phyloP scores from a whole-genome alignment of 2,113 vertebrate species.

The Spheniscus mendiculus region DNA sequence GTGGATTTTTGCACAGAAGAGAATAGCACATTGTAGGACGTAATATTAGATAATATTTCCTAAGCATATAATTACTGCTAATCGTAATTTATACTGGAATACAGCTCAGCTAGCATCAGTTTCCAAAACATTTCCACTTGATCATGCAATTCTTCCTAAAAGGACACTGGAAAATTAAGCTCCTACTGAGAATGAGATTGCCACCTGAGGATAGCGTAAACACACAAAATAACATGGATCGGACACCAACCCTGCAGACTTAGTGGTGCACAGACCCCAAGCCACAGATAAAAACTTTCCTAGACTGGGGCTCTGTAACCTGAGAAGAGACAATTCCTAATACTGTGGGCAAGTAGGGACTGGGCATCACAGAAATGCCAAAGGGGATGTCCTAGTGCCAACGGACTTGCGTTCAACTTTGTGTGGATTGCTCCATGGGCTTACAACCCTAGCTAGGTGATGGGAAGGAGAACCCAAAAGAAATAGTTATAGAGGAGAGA shows the following conservation, averaged over 20 bases:
- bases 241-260: neutral
- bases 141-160: neutral
- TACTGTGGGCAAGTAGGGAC: neutral
- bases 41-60: neutral
- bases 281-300: neutral
- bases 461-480: neutral
- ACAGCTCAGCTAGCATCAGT: neutral
- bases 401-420: neutral
- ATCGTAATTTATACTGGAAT: neutral
- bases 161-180: neutral
- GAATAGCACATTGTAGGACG: neutral
- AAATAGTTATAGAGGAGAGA: neutral
- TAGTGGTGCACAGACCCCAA: neutral
- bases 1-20: neutral
- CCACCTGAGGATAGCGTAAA: neutral
- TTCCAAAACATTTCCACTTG: neutral
- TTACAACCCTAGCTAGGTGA: neutral
- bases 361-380: neutral
- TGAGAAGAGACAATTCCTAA: neutral
- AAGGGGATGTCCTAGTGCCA: neutral
- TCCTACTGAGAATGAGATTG: neutral
- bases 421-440: neutral
- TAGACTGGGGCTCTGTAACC: neutral
- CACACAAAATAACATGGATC: neutral
- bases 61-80: neutral